Evolutionary conservation across 53 echinoderm and acorn worm genomes (phyloP), one percentile per base, ranked within the genome.

Genomic region (Echinometra lucunter): DNA sequence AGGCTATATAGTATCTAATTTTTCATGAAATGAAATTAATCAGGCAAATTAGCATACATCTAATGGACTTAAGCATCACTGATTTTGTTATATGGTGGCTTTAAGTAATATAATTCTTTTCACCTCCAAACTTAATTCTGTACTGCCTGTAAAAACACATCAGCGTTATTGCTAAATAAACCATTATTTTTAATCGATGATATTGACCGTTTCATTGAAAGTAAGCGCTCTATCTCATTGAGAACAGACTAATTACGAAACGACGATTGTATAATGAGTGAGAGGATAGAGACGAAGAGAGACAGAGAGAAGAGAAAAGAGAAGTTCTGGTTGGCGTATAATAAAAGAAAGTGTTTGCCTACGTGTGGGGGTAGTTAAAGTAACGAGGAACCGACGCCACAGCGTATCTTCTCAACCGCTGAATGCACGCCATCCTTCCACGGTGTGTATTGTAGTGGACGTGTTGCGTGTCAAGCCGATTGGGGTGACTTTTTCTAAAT

Each of bases 401-500:
- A 13, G 53, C 53, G 53, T 53, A 53, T 4, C 8, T 53, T 0
- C 9, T 53, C 1, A 13, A 72, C 15, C 72, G 72, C 72, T 72
- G 28, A 28, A 72, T 72, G 72, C 13, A 72, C 72, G 72, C 72
- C 72, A 72, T 72, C 72, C 72, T 13, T 72, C 72, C 28, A 72
- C 72, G 13, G 72, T 72, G 70, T 70, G 72, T 72, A 72, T 72
- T 72, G 72, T 72, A 72, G 32, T 30, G 32, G 72, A 72, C 72
- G 72, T 72, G 72, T 72, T 72, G 72, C 72, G 72, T 72, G 72
- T 72, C 72, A 72, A 23, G 32, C 72, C 72, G 72, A 72, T 72
- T 72, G 72, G 72, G 72, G 72, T 72, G 72, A 72, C 72, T 72
- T 72, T 72, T 72, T 72, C 72, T 72, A 72, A 72, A 72, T 47